phyloP scores from a whole-genome alignment of 2,797 vertebrate species.

The Coendou prehensilis region DNA sequence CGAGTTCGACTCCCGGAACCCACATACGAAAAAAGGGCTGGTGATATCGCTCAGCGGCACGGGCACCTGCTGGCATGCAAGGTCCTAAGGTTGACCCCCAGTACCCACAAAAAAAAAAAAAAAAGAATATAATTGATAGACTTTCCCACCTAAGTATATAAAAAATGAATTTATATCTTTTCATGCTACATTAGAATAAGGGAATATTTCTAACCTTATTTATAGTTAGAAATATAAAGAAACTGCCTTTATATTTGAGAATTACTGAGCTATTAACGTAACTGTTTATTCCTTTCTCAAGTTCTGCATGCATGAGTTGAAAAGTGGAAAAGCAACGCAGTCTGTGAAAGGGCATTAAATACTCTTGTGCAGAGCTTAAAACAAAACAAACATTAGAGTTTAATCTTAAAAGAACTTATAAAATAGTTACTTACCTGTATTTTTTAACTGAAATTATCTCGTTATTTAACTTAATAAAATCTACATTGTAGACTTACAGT shows the following conservation, averaged over 20 bases:
- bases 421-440: constrained; percentile 18
- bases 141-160: constrained; percentile 28
- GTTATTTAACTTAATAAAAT: constrained; percentile 59
- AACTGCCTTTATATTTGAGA: constrained; percentile 45
- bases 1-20: too few relatives aligned
- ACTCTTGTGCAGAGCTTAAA: constrained; percentile 19
- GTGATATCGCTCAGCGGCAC: too few relatives aligned
- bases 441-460: background rate
- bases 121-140: constrained; percentile 10
- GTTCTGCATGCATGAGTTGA: background rate
- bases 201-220: background rate
- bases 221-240: constrained; percentile 53
- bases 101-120: too few relatives aligned
- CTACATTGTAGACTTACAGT: background rate
- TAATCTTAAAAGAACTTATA: constrained; percentile 36
- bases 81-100: too few relatives aligned
- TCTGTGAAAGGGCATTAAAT: background rate
- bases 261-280: background rate
- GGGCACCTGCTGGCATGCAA: too few relatives aligned
- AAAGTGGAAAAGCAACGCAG: constrained; percentile 14
- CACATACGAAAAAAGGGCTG: too few relatives aligned
- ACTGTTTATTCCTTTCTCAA: constrained; percentile 48
- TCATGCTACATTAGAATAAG: constrained; percentile 45
- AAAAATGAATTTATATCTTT: constrained; percentile 34
- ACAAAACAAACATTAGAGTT: constrained; percentile 1